These are phyloP conservation scores for Drosophila mayaguana DNA, from an alignment of 2,888 invertebrate genomes.

Conservation along the genomic window DNA sequence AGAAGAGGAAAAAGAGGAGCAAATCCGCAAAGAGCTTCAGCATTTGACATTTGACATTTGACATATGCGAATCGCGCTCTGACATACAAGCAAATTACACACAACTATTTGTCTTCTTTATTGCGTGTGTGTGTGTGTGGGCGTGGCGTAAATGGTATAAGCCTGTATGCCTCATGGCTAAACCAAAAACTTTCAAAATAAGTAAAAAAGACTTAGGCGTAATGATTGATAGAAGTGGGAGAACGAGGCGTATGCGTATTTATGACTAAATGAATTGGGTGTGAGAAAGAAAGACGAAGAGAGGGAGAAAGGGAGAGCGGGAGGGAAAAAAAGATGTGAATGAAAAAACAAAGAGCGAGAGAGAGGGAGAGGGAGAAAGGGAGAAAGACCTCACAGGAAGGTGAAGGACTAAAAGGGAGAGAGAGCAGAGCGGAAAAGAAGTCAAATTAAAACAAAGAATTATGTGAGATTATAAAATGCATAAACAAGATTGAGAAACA, in stretches of 20 bases:
- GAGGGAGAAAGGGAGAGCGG: too few relatives aligned
- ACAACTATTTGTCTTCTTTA: conserved; percentile 71
- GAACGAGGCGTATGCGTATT: conserved; percentile 10
- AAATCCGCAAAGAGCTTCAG: conserved; percentile 59
- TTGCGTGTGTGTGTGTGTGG: neutral
- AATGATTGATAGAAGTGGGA: conserved; percentile 6
- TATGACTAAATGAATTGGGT: conserved; percentile 39
- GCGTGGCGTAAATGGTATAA: conserved; percentile 64
- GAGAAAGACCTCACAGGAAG: too few relatives aligned
- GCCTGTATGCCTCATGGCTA: conserved; percentile 30
- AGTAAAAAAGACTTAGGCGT: neutral
- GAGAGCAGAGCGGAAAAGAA: neutral
- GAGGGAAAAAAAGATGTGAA: neutral
- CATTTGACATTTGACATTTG: conserved; percentile 76
- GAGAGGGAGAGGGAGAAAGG: neutral
- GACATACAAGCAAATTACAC: conserved; percentile 78
- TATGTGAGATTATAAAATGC: too few relatives aligned
- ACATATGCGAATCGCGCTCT: conserved; percentile 73
- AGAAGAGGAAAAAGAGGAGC: conserved; percentile 15
- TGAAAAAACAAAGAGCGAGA: neutral
- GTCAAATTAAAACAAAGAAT: too few relatives aligned
- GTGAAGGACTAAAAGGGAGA: neutral
- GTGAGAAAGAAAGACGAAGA: too few relatives aligned
- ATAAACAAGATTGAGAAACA: neutral
- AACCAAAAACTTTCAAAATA: conserved; percentile 20